Percentiles rank a stretch among this genome's conserved stretches.
phyloP scores from a whole-genome alignment of 2,797 vertebrate species.

The Rousettus madagascariensis region DNA sequence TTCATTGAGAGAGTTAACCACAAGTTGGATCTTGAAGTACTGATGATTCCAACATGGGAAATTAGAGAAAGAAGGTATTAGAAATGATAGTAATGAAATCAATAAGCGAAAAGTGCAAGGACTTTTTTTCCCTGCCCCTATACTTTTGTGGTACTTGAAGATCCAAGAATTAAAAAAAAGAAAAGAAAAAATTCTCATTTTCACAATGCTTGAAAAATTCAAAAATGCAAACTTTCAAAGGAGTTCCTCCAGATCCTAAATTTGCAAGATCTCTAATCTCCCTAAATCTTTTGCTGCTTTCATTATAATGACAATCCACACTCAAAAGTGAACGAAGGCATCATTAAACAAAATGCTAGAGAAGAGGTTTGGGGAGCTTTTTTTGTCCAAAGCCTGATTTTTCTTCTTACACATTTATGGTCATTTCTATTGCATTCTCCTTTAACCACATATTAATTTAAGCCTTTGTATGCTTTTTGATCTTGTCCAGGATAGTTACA shows the following conservation, averaged over 20 bases:
- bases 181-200: slow-evolving; percentile 9
- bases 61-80: not conserved
- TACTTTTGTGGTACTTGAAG: not conserved
- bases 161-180: not conserved
- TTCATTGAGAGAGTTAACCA: not conserved
- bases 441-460: slow-evolving; percentile 2
- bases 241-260: not conserved
- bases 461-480: not conserved
- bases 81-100: not conserved
- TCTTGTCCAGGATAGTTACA: not conserved
- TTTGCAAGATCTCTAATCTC: not conserved
- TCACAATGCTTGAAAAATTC: slow-evolving; percentile 4
- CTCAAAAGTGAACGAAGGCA: not conserved
- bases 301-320: not conserved
- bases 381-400: not conserved
- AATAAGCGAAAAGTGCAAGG: not conserved
- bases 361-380: not conserved
- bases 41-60: not conserved
- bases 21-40: not conserved
- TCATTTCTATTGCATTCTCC: not conserved
- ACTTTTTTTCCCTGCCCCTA: not conserved
- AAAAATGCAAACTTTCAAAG: not conserved
- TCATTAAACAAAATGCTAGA: not conserved
- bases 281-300: not conserved
- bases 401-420: not conserved